A percentile compares a stretch with the other conserved stretches of the same genome.
phyloP scores from a whole-genome alignment of 1,140 invertebrate genomes.

The Drosophila pseudoananassae region DNA sequence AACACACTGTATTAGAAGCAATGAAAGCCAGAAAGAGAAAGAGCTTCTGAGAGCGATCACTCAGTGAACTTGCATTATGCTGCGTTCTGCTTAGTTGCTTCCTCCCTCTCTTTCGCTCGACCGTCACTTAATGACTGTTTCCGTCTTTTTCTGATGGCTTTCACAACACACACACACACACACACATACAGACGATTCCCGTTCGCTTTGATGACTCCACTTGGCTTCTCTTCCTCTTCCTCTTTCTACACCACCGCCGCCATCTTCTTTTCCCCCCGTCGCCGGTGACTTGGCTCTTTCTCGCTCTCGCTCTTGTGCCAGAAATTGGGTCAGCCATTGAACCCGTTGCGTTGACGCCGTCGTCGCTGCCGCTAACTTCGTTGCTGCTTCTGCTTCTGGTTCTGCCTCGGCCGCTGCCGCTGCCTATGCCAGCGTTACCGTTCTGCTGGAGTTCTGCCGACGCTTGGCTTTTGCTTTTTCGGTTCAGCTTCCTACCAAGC shows the following conservation, averaged over 20 bases:
- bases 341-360: conserved; percentile 70
- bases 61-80: conserved; percentile 53
- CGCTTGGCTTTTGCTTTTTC: conserved; percentile 18
- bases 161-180: conserved; percentile 51
- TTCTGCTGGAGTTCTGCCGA: conserved; percentile 19
- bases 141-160: conserved; percentile 43
- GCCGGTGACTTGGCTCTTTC: neutral
- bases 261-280: conserved; percentile 19
- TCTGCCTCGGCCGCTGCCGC: conserved; percentile 23
- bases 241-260: conserved; percentile 4
- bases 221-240: conserved; percentile 37
- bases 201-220: conserved; percentile 52
- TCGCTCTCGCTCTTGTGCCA: conserved; percentile 54
- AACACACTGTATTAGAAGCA: conserved; percentile 42
- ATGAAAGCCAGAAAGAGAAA: conserved; percentile 29
- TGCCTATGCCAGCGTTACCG: conserved; percentile 4
- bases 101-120: conserved; percentile 1
- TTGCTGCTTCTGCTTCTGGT: conserved; percentile 3
- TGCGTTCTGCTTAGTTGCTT: conserved; percentile 51
- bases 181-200: conserved; percentile 46
- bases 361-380: conserved; percentile 21
- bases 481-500: conserved; percentile 29
- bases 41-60: conserved; percentile 22
- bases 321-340: conserved; percentile 83
- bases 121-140: conserved; percentile 1